These are phyloP conservation scores for Ceraclea dissimilis DNA, from an alignment of 2,888 invertebrate genomes.

Conservation along the genomic window DNA sequence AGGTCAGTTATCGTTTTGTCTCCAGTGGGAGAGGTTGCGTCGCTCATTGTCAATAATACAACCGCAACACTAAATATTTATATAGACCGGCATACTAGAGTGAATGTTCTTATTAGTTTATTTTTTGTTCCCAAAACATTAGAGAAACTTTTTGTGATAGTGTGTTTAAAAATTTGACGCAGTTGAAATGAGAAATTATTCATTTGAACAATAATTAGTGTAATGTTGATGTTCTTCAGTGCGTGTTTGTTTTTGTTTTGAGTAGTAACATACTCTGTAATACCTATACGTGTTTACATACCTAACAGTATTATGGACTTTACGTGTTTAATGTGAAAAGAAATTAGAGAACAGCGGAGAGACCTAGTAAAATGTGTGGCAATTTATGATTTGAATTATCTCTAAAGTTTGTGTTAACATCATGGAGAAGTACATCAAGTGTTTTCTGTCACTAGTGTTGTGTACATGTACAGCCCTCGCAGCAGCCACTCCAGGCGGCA, in stretches of 20 bases:
- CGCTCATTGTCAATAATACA: slow-evolving; percentile 40
- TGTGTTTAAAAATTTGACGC: slow-evolving; percentile 2
- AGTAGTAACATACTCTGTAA: neutral
- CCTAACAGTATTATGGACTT: neutral
- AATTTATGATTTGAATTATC: neutral
- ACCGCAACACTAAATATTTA: slow-evolving; percentile 5
- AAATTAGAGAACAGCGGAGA: neutral
- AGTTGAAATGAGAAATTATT: neutral
- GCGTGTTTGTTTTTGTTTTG: slow-evolving; percentile 6
- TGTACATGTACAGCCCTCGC: neutral
- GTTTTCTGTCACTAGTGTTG: neutral
- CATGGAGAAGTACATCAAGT: neutral
- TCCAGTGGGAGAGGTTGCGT: slow-evolving; percentile 51
- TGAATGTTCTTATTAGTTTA: neutral
- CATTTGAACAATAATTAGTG: neutral
- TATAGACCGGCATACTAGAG: neutral
- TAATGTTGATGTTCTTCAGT: neutral
- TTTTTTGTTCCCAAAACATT: neutral
- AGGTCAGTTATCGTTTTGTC: slow-evolving; percentile 54
- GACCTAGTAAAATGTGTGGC: neutral
- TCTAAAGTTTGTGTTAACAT: neutral
- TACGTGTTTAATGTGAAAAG: slow-evolving; percentile 1
- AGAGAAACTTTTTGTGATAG: neutral
- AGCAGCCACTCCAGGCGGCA: slow-evolving; percentile 1
- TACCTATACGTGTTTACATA: neutral